Conservation (phyloP, 2,113 vertebrate species). For the Microcebus tavaratra region DNA sequence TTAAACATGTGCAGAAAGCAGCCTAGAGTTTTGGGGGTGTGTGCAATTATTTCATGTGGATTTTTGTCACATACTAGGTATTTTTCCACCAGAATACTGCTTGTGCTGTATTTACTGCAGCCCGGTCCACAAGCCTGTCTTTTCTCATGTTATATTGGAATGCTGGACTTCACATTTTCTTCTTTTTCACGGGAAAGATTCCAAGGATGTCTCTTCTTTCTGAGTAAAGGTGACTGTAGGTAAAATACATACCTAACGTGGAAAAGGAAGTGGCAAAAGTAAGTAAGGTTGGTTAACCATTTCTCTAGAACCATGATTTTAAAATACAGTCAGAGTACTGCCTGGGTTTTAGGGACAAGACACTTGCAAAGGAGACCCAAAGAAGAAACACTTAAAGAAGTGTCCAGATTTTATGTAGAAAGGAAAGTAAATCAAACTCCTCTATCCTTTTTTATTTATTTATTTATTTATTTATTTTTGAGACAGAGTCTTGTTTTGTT, state of each 20-base stretch:
- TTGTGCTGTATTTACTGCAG: not conserved
- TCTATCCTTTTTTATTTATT: too few relatives aligned
- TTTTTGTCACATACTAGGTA: not conserved
- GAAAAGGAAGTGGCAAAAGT: slow-evolving; percentile 70
- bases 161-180: slow-evolving; percentile 78
- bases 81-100: not conserved
- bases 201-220: slow-evolving; percentile 82
- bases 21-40: not conserved
- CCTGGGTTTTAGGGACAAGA: not conserved
- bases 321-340: not conserved
- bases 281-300: not conserved
- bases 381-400: not conserved
- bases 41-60: not conserved
- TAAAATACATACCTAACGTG: slow-evolving; percentile 85
- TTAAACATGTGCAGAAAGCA: not conserved
- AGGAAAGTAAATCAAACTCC: not conserved
- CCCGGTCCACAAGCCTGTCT: not conserved
- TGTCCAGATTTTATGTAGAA: not conserved
- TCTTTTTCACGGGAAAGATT: slow-evolving; percentile 74
- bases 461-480: too few relatives aligned
- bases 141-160: not conserved
- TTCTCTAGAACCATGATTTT: not conserved
- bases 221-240: slow-evolving; percentile 79
- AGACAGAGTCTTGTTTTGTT: too few relatives aligned
- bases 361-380: not conserved